phyloP scores from a whole-genome alignment of 2,888 invertebrate species.

The Hypsopygia costalis region DNA sequence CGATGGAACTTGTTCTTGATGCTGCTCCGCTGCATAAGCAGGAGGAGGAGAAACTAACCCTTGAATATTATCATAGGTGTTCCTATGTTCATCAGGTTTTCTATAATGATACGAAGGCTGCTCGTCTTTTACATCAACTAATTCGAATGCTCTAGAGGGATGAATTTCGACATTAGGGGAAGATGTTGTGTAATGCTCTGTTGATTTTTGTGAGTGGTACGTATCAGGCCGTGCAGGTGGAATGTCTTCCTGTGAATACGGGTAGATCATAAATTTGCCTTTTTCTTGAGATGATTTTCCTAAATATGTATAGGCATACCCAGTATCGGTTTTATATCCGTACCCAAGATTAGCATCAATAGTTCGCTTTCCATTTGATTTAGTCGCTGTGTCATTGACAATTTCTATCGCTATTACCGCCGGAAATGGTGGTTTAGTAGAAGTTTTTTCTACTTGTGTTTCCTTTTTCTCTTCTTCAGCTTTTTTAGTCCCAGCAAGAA shows the following conservation, averaged over 20 bases:
- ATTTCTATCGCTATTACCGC: conserved; percentile 83
- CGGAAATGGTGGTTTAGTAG: conserved; percentile 49
- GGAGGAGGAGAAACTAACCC: conserved; percentile 41
- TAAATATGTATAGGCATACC: conserved; percentile 72
- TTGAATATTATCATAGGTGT: conserved; percentile 40
- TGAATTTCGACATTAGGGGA: conserved; percentile 75
- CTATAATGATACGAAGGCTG: conserved; percentile 50
- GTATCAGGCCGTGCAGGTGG: conserved; percentile 41
- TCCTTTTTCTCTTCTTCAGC: conserved; percentile 24
- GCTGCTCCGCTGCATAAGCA: conserved; percentile 20
- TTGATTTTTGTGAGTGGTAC: conserved; percentile 24
- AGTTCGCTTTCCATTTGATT: conserved; percentile 83
- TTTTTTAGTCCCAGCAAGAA: conserved; percentile 32
- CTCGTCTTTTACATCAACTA: conserved; percentile 59
- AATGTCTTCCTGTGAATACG: conserved; percentile 85
- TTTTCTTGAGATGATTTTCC: conserved; percentile 66
- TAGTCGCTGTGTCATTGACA: conserved; percentile 76
- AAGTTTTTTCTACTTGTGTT: conserved; percentile 11
- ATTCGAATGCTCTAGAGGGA: conserved; percentile 79
- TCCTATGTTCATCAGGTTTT: conserved; percentile 50
- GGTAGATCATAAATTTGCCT: conserved; percentile 83
- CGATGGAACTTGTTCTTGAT: conserved; percentile 19
- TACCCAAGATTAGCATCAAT: conserved; percentile 87
- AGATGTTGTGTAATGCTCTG: conserved; percentile 31
- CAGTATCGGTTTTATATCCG: conserved; percentile 79